Evolutionary conservation across 2,113 vertebrate species (phyloP).

Genomic region (Asarcornis scutulata): DNA sequence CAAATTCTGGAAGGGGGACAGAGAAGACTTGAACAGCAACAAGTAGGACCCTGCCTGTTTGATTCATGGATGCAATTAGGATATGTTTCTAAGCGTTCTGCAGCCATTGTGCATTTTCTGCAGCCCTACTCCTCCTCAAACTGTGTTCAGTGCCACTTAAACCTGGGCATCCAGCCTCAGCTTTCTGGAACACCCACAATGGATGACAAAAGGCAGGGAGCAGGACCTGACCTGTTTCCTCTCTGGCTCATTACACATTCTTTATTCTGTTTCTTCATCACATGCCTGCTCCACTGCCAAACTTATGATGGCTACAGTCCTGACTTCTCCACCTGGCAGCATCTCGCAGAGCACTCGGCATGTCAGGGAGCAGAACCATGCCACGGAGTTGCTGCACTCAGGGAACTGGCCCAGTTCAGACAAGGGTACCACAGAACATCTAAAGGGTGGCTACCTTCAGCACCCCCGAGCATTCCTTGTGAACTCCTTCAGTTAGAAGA

Average conservation of each 20-base stretch:
- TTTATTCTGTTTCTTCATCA: background rate
- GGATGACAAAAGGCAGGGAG: background rate
- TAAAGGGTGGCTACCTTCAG: background rate
- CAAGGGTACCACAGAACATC: background rate
- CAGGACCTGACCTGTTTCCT: background rate
- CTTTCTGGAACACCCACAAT: background rate
- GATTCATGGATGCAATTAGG: background rate
- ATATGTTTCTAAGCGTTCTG: background rate
- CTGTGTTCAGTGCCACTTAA: background rate
- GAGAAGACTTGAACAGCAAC: background rate
- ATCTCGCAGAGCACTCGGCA: background rate
- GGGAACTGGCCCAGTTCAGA: background rate
- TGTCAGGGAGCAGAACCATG: background rate
- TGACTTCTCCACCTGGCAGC: background rate
- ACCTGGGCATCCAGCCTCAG: background rate
- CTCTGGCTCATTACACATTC: background rate
- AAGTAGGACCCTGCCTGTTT: background rate
- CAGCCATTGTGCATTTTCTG: background rate
- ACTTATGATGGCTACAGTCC: background rate
- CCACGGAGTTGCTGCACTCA: rapidly evolving
- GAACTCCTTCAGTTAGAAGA: background rate
- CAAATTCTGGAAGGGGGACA: background rate
- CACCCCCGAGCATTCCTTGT: background rate
- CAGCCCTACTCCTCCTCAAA: background rate
- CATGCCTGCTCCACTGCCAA: background rate